Percentiles rank a stretch among this genome's conserved stretches.
These are phyloP conservation scores for Acronicta alni DNA, from an alignment of 2,888 invertebrate species.

Conservation along the genomic window DNA sequence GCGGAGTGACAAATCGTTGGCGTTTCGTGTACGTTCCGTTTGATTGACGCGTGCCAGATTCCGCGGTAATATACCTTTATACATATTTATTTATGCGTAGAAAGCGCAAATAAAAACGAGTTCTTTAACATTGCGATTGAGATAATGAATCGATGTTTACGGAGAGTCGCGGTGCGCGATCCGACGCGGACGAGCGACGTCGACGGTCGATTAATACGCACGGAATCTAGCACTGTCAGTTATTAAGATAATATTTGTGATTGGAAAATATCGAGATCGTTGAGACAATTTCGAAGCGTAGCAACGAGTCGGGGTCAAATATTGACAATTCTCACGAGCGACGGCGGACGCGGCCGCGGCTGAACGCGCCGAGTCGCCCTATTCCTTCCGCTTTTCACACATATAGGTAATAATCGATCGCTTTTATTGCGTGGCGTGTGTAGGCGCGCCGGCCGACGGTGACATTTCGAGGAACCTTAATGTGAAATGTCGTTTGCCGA, in stretches of 20 bases:
- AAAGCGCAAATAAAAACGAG: slow-evolving; percentile 88
- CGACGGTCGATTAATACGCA: slow-evolving; percentile 54
- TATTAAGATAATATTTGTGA: slow-evolving; percentile 80
- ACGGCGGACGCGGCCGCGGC: slow-evolving; percentile 79
- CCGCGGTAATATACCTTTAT: slow-evolving; percentile 81
- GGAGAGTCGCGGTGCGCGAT: slow-evolving; percentile 65
- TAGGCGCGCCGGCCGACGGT: slow-evolving; percentile 74
- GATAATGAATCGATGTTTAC: slow-evolving; percentile 81
- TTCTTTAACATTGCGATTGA: slow-evolving; percentile 80
- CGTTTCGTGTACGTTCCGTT: slow-evolving; percentile 82
- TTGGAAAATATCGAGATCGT: slow-evolving; percentile 86
- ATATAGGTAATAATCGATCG: slow-evolving; percentile 89
- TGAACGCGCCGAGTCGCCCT: slow-evolving; percentile 68
- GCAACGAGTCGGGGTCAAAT: slow-evolving; percentile 80
- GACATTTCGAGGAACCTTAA: slow-evolving; percentile 85
- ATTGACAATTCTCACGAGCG: slow-evolving; percentile 88
- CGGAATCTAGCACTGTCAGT: slow-evolving; percentile 57
- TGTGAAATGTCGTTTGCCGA: slow-evolving; percentile 74
- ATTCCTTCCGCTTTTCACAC: slow-evolving; percentile 88
- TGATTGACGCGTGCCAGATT: slow-evolving; percentile 89
- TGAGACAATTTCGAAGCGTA: slow-evolving; percentile 87
- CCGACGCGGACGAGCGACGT: slow-evolving; percentile 57
- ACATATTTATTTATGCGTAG: slow-evolving; percentile 87
- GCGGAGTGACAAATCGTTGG: slow-evolving; percentile 86
- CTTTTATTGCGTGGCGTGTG: slow-evolving; percentile 84